Conservation (phyloP, 92 coral and sea anemone genomes). For the Parazoanthus atlanticus region DNA sequence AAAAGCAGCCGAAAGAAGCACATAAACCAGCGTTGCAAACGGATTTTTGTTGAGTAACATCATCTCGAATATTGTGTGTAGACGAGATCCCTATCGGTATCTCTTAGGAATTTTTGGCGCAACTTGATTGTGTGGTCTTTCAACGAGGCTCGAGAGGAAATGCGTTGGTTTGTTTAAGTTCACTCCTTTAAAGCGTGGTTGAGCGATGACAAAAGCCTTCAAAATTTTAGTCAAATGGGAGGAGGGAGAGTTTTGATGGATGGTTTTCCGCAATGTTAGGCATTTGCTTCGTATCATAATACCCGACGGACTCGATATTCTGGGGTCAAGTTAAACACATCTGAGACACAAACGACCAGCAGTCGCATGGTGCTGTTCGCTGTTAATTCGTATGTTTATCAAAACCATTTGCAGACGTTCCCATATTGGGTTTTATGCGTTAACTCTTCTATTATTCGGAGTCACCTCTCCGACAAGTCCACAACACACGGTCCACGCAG, state of each 20-base stretch:
- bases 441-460: background rate
- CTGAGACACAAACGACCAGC: conserved; percentile 2
- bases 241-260: conserved; percentile 41
- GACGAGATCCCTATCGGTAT: background rate
- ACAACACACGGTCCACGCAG: background rate
- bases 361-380: background rate
- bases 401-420: conserved; percentile 19
- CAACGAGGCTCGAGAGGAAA: background rate
- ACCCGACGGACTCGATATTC: background rate
- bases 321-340: conserved; percentile 23
- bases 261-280: conserved; percentile 40
- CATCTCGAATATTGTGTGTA: background rate
- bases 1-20: conserved; percentile 1
- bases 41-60: conserved; percentile 13
- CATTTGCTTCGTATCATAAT: conserved; percentile 38
- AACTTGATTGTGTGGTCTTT: conserved; percentile 24
- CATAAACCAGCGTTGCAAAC: conserved; percentile 13
- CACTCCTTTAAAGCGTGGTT: conserved; percentile 43
- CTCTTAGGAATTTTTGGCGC: background rate
- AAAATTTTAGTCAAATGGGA: conserved; percentile 36
- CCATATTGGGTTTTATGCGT: background rate
- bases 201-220: conserved; percentile 50
- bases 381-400: conserved; percentile 35
- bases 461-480: conserved; percentile 24
- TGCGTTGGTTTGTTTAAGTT: conserved; percentile 23